Evolutionary conservation across 1,140 invertebrate species (phyloP), one percentile per base, ranked within the genome.

Genomic region (Drosophila ambigua): DNA sequence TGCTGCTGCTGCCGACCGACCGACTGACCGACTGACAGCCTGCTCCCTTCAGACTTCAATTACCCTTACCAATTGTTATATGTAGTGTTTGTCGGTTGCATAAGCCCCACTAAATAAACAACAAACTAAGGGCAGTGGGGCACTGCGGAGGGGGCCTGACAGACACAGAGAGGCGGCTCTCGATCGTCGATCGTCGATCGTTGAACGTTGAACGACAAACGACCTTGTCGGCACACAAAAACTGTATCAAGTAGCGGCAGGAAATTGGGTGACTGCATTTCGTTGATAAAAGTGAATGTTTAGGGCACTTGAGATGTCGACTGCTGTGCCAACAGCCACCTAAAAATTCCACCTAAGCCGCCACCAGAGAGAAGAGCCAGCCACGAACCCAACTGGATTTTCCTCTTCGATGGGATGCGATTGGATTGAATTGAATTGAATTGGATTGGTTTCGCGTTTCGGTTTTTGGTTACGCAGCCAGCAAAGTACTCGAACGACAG

Each of bases 241-340:
- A 87, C 59, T 88, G 83, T 87, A 87, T 88, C 83, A 87, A 87
- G 83, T 87, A 87, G 83, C 83, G 50, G 64, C 61, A 82, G 78
- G 72, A 87, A 87, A 88, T 83, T 88, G 75, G 79, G 73, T 87
- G 81, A 85, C 54, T 75, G 72, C 72, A 75, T 58, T 75, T 75
- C 71, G 57, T 52, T 52, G 50, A 77, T 88, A 87, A 87, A 87
- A 87, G 83, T 87, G 83, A 87, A 87, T 87, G 83, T 87, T 88
- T 87, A 83, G 79, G 83, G 76, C 79, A 83, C 83, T 87, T 85
- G 55, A 85, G 61, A 85, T 75, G 39, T 69, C 73, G 53, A 54
- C 64, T 63, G 62, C 74, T 79, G 79, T 78, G 79, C 62, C 49
- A 72, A 64, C 77, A 67, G 63, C 67, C 53, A 35, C 39, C 23